Percentiles rank a stretch among this genome's conserved stretches.
phyloP scores from a whole-genome alignment of 2,113 vertebrate genomes.

The Lepus americanus region DNA sequence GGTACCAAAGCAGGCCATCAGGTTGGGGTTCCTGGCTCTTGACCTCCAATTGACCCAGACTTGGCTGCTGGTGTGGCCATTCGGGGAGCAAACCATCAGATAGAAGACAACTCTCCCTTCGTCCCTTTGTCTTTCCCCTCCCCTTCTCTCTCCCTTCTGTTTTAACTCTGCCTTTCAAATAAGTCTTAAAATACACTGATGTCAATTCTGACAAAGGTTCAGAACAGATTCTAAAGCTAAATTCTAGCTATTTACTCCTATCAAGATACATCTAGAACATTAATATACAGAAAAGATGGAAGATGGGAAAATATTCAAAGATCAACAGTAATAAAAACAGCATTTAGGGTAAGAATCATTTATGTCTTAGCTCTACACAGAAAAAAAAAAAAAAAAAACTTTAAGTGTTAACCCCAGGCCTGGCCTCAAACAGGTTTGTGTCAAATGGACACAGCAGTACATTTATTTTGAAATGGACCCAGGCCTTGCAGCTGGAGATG shows the following conservation, averaged over 20 bases:
- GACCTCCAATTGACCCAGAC: too few relatives aligned
- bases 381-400: neutral
- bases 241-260: neutral
- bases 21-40: too few relatives aligned
- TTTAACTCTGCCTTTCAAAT: too few relatives aligned
- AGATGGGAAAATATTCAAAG: neutral
- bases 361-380: neutral
- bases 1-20: too few relatives aligned
- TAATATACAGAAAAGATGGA: neutral
- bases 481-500: neutral
- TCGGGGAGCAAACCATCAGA: too few relatives aligned
- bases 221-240: neutral
- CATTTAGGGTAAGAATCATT: neutral
- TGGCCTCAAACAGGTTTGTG: neutral
- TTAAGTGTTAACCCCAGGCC: neutral
- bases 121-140: too few relatives aligned
- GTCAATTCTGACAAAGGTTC: too few relatives aligned
- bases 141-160: too few relatives aligned
- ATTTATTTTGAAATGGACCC: neutral
- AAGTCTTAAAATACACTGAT: too few relatives aligned
- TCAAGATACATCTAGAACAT: neutral
- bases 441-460: neutral
- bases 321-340: neutral
- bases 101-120: too few relatives aligned
- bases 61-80: too few relatives aligned